Base-by-base conservation (phyloP, 2,113 vertebrate species). In the Sebastes schlegelii region DNA sequence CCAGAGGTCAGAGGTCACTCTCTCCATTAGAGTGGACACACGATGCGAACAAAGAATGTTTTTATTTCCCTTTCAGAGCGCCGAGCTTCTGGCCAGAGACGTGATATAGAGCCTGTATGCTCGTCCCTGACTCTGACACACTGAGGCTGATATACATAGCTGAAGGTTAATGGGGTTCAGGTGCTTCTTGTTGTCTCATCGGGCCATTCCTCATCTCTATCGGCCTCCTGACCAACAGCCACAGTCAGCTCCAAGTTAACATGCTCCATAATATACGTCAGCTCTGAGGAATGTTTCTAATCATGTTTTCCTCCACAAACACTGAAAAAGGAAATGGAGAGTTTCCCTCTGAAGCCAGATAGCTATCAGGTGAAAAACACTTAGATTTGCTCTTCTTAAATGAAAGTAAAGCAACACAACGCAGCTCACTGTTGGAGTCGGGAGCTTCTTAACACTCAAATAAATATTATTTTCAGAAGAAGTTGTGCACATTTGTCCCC, bases 101-200 rank as follows among this genome's bases (percentile, higher is more conserved):
- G 14, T 6, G 65, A 71, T 17, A 34, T 34, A 83, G 74, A 64
- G 51, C 2, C 3, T 62, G 57, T 55, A 13, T 12, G 40, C 61
- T 49, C 58, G 2, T 77, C 48, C 61, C 40, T 34, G 70, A 74
- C 73, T 74, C 66, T 21, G 64, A 80, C 79, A 63, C 12, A 46
- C 34, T 49, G n/a, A 54, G 16, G 49, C 9, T 66, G 66, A 82
- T 82, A 21, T 68, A 79, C 70, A 77, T 68, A 61, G 46, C 58
- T 4, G 45, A 51, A 75, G 82, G 85, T 89, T 87, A 89, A 89
- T 81, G 82, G 80, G 48, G 83, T 80, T 84, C 85, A 81, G 60
- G 49, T 69, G 48, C 65, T 76, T 40, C 67, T 80, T 68, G 78
- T 80, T 76, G 80, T 82, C 63, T 74, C 62, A 52, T 74, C 43